Base-by-base conservation (phyloP, 2,888 invertebrate species). In the Hydropsyche betteni region DNA sequence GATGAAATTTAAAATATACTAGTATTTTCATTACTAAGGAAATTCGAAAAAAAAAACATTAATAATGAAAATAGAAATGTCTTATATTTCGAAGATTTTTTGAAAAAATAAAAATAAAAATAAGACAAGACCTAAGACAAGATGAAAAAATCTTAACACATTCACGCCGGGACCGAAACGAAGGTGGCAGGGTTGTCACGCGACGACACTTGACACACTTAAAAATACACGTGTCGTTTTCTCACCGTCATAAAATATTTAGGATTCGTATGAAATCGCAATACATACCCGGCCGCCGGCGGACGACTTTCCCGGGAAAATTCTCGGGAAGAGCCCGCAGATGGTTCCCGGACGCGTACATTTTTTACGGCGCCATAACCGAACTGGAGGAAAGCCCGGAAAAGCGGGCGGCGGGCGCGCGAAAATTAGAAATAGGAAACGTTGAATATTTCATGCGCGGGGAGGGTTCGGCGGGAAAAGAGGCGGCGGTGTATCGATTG, bases 191-290 rank as follows among this genome's bases (percentile, higher is more conserved):
- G 12, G 61, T 24, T 61, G 16, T 14, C 33, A 33, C 16, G 33
- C 61, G 24, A 16, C 14, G 16, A n/a, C 64, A 33, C 64, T 64
- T 36, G 64, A 64, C 64, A 64, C 64, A 34, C 64, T 64, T 64
- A 64, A 64, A 64, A 64, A 64, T 64, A 64, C 64, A 64, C 64
- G 36, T 64, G 64, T 64, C 64, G 64, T 64, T 64, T 64, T 64
- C 64, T n/a, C 64, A 36, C 64, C 8, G 33, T 64, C 64, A 64
- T 64, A 64, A 64, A 64, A 64, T 64, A 64, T 64, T 64, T 64
- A 64, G 34, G 44, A 36, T n/a, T 24, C 64, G 64, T 64, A 64
- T 64, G 64, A 64, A 64, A 64, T 64, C 64, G 64, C 34, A 64
- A 64, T 64, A 64, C 24, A 36, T 10, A 2, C 44, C 44, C 44